A percentile compares a stretch with the other conserved stretches of the same genome.
Conservation (phyloP, 2,113 vertebrate genomes). For the Leptodactylus fuscus region DNA sequence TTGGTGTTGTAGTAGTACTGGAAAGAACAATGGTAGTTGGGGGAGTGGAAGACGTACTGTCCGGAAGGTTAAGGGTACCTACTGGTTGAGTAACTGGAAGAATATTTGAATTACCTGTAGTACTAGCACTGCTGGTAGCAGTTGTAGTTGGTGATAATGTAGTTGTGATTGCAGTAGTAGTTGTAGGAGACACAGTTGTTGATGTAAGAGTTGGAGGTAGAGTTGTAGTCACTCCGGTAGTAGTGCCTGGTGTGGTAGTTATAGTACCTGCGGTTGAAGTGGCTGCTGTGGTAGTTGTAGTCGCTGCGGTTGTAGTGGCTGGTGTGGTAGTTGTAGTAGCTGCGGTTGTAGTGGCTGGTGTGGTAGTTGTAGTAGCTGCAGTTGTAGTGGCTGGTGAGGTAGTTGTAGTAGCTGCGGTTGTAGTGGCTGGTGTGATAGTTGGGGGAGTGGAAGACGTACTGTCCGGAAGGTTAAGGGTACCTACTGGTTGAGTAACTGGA, state of each 20-base stretch:
- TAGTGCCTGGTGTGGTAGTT: background rate
- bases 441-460: too few relatives aligned
- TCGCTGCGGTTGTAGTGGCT: background rate
- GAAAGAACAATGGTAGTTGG: background rate
- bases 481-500: too few relatives aligned
- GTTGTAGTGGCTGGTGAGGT: too few relatives aligned
- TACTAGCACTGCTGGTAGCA: background rate
- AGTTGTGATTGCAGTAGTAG: background rate
- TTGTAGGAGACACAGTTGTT: background rate
- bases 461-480: too few relatives aligned
- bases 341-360: background rate
- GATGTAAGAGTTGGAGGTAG: background rate
- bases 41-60: background rate
- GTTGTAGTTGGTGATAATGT: background rate
- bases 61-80: background rate
- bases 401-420: background rate
- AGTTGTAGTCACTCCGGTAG: background rate
- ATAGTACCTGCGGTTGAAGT: background rate
- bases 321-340: background rate
- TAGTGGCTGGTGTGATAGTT: background rate
- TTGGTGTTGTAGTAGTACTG: background rate
- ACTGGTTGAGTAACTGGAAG: too few relatives aligned
- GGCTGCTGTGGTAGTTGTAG: background rate
- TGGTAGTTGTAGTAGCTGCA: background rate
- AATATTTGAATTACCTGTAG: too few relatives aligned